Evolutionary conservation across 2,888 invertebrate genomes (phyloP), one percentile per base, ranked within the genome.

Genomic region (Amiota mariae): DNA sequence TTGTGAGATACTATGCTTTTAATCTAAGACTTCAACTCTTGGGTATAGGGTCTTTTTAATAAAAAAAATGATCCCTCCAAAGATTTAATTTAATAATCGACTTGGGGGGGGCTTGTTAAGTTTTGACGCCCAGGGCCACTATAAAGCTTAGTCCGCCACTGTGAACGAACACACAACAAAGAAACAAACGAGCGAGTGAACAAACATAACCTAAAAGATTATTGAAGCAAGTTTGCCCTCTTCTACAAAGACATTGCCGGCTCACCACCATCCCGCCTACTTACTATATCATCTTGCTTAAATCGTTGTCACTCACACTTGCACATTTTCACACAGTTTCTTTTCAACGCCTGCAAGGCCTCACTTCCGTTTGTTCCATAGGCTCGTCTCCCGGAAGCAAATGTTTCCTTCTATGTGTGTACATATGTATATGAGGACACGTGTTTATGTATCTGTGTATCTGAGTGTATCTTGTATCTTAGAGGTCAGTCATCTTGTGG

Each of bases 171-270:
- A 70, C 24, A 49, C 24, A 61, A 36, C 61, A 61, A 18, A 8
- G 61, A 13, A 24, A 24, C 24, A 3, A 24, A 9, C 70, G 48
- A 47, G 47, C 70, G 54, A 70, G 59, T 46, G 68, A 72, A 61
- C 20, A 59, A 72, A 72, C 68, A 67, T 67, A 72, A 72, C 67
- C 67, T 67, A 67, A 57, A 70, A 76, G 76, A 79, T 80, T 80
- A 80, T 79, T 75, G 75, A 73, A 76, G 72, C 76, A 77, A 76
- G 77, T 18, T 18, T 57, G 3, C 36, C 36, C 36, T 36, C 36
- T 36, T 36, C 36, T 6, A 36, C 36, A 36, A 36, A 36, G 36
- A 6, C 6, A 2, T 36, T 0, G 6, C 36, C 36, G 6, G 36
- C 36, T 4, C 2, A 36, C 2, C 36, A 36, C 8, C 36, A 36